A percentile compares a stretch with the other conserved stretches of the same genome.
phyloP scores from a whole-genome alignment of 1,140 invertebrate species.

The Orchesella cincta region DNA sequence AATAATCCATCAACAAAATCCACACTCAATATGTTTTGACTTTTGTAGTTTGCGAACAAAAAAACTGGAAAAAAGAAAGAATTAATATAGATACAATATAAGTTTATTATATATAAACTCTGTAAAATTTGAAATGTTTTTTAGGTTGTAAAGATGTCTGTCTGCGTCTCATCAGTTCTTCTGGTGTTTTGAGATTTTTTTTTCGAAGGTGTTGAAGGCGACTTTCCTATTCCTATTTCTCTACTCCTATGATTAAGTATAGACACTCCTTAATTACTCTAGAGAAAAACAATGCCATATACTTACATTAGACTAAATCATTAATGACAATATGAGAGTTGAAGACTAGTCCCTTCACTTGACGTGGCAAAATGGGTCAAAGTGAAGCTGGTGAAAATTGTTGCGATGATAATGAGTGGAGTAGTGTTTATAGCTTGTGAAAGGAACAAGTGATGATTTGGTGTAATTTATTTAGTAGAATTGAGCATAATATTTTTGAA shows the following conservation, averaged over 20 bases:
- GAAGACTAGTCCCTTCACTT: slow-evolving; percentile 20
- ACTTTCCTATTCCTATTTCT: neutral
- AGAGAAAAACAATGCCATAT: neutral
- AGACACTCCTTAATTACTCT: neutral
- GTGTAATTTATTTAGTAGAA: no score
- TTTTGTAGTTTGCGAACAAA: no score
- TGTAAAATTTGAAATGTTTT: neutral
- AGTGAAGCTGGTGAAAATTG: neutral
- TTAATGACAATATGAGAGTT: slow-evolving; percentile 1
- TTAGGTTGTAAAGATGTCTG: neutral
- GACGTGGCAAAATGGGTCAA: neutral
- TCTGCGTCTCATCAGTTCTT: neutral
- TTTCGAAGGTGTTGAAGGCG: slow-evolving; percentile 9
- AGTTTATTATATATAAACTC: no score
- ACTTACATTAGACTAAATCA: neutral
- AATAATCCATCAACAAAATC: neutral
- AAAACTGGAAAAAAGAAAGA: no score
- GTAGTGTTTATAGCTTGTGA: no score
- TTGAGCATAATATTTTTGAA: no score
- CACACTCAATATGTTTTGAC: no score
- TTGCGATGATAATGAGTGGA: neutral
- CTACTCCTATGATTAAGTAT: neutral
- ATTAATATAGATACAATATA: no score
- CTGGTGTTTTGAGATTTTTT: slow-evolving; percentile 11
- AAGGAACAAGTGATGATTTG: no score